Evolutionary conservation across 2,113 vertebrate genomes (phyloP).

Genomic region (Galbula dea): DNA sequence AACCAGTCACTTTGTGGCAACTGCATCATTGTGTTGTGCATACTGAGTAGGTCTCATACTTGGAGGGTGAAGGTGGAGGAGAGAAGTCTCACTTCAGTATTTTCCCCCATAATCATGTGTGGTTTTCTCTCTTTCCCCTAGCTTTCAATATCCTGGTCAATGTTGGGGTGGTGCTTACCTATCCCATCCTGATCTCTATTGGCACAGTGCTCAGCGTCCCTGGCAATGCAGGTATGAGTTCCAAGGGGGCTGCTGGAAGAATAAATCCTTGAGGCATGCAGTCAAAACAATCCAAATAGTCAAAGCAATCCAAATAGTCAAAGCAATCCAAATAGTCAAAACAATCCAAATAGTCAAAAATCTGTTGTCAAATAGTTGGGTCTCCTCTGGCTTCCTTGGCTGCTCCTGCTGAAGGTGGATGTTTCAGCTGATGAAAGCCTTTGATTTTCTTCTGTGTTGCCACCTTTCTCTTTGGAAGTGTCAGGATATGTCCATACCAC

Average conservation of each 20-base stretch:
- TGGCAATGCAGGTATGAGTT: constrained; percentile 89
- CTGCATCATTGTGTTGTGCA: rapidly evolving
- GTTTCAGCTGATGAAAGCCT: neutral
- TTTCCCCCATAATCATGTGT: neutral
- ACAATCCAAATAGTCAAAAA: too few species aligned
- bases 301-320: too few species aligned
- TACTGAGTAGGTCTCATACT: too few species aligned
- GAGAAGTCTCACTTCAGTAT: neutral
- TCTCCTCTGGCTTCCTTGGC: neutral
- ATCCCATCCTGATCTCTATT: constrained; percentile 97
- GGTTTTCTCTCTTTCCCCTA: constrained; percentile 50
- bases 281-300: neutral
- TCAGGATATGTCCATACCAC: rapidly evolving
- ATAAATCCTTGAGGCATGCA: neutral
- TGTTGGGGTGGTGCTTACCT: constrained; percentile 93
- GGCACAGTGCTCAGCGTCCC: constrained; percentile 97
- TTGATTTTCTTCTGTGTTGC: neutral
- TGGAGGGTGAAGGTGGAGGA: neutral
- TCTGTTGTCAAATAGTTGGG: neutral
- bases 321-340: too few species aligned
- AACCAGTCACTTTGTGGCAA: neutral
- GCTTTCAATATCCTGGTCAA: constrained; percentile 97
- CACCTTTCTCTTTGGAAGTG: neutral
- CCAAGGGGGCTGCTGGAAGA: neutral
- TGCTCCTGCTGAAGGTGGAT: neutral